Base-by-base conservation (phyloP, 2,888 invertebrate species). In the Pristionchus mayeri region DNA sequence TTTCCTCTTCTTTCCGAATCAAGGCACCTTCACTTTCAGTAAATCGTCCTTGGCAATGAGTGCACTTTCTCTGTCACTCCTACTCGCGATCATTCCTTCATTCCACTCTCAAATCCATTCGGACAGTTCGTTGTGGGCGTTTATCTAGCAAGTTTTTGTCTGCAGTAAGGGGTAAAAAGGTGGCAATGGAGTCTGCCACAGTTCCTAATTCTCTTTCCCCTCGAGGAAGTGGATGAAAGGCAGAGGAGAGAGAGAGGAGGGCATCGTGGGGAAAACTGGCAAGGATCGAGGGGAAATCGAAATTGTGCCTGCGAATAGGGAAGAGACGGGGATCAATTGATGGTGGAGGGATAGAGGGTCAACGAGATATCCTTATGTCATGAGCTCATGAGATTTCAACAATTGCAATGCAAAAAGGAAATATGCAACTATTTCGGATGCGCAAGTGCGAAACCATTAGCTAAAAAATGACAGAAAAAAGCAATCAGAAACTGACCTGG, bases 201-300 rank as follows among this genome's bases (percentile, higher is more conserved):
- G n/a, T 44, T n/a, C 40, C 76, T 78, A 78, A 78, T 78, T 50
- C 50, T 34, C 76, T 78, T 78, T 78, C 76, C 48, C 76, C 50
- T 21, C 44, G 48, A 37, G 18, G 82, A 60, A 82, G 63, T 44
- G 71, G 21, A 63, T 63, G 75, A 54, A 57, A 84, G 82, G 27
- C 52, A 83, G 50, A 82, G 83, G 48, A 50, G 48, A 67, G 24
- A 27, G 40, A 54, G 40, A 54, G 78, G n/a, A 9, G 54, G n/a
- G n/a, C n/a, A 60, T 50, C 48, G 80, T 60, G 79, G 52, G 67
- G 63, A 84, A 81, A 85, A 83, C 71, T 75, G 37, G 71, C 54
- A 63, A 71, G 63, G 78, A 80, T 76, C 48, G 48, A 76, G 80
- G 48, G 30, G 34, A 84, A 84, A 87, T 60, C 78, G 85, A 84